These are phyloP conservation scores for Pseudococcus jackbeardsleyi DNA, from an alignment of 2,888 invertebrate genomes.

Conservation along the genomic window DNA sequence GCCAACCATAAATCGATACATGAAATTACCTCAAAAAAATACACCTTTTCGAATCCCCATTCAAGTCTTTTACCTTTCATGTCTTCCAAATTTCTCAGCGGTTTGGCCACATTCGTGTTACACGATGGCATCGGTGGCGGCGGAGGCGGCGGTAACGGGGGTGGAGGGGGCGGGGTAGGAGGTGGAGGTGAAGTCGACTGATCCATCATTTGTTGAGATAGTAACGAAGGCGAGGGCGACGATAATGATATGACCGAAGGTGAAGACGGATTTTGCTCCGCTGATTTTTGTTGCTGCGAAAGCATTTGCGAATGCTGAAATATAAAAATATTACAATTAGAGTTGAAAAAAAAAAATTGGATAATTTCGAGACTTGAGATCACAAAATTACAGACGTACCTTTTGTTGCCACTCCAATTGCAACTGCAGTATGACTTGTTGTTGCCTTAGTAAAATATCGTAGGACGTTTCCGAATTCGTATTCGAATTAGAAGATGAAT, in stretches of 20 bases:
- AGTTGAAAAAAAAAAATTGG: neutral
- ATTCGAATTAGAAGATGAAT: slow-evolving; percentile 69
- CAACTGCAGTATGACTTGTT: slow-evolving; percentile 91
- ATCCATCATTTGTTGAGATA: slow-evolving; percentile 69
- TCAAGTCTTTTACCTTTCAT: slow-evolving; percentile 78
- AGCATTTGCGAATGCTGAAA: slow-evolving; percentile 82
- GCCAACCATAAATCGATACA: too few relatives aligned
- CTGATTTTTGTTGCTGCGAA: slow-evolving; percentile 78
- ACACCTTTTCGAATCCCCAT: neutral
- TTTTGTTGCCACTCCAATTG: slow-evolving; percentile 87
- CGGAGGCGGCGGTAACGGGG: slow-evolving; percentile 67
- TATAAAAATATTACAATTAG: neutral
- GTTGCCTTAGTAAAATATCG: slow-evolving; percentile 92
- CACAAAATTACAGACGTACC: slow-evolving; percentile 69
- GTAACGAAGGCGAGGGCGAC: slow-evolving; percentile 70
- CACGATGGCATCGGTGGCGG: slow-evolving; percentile 66
- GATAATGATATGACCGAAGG: slow-evolving; percentile 77
- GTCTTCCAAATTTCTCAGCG: slow-evolving; percentile 84
- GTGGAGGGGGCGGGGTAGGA: slow-evolving; percentile 71
- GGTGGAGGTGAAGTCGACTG: slow-evolving; percentile 71
- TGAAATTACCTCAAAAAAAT: too few relatives aligned
- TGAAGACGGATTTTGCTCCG: slow-evolving; percentile 68
- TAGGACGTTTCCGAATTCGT: slow-evolving; percentile 84
- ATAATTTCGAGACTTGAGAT: neutral
- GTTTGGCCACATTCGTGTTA: slow-evolving; percentile 68